Base-by-base conservation (phyloP, 2,888 invertebrate genomes). In the Nemapogon koenigi region DNA sequence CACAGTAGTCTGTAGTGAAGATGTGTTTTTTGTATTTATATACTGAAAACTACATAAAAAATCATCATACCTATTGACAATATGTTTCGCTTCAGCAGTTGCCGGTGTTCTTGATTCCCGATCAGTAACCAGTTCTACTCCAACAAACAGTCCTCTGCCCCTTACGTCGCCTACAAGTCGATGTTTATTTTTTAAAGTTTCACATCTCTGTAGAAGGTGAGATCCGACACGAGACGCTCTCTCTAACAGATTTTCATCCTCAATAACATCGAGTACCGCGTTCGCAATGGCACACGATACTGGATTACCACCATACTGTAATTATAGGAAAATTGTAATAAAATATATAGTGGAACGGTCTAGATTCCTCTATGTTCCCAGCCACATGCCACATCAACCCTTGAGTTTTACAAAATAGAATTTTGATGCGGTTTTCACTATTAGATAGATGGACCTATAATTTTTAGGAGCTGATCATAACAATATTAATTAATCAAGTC, bases 231-330 rank as follows among this genome's bases (percentile, higher is more conserved):
- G 76, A 1, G 81, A 61, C 0, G 98, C 97, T 44, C 95, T 88
- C 46, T 94, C 87, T 58, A 88, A 81, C 4, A 99, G 78, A 16
- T 88, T 83, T 59, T 98, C 97, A 27, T 90, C 85, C 53, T 94
- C 91, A 42, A 99, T 92, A 3, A 94, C 90, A 52, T 95, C 91
- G 59, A 99, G 85, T 1, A 99, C 98, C 2, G 97, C 94, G 58
- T 92, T 90, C 0, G 94, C 96, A 35, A 97, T 91, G 0, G 97
- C 97, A 61, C 97, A 97, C 0, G 97, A 97, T 0, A 99, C 98
- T 8, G 99, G 97, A 78, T 99, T 99, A 7, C 99, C 99, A 8
- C 98, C 99, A 59, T 94, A 99, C 94, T 95, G 68, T 31, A 65
- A 57, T 50, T 27, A 43, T 15, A n/a, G 15, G 15, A n/a, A n/a